These are phyloP conservation scores for Sebastes miniatus DNA, from an alignment of 2,797 vertebrate genomes.

Conservation along the genomic window DNA sequence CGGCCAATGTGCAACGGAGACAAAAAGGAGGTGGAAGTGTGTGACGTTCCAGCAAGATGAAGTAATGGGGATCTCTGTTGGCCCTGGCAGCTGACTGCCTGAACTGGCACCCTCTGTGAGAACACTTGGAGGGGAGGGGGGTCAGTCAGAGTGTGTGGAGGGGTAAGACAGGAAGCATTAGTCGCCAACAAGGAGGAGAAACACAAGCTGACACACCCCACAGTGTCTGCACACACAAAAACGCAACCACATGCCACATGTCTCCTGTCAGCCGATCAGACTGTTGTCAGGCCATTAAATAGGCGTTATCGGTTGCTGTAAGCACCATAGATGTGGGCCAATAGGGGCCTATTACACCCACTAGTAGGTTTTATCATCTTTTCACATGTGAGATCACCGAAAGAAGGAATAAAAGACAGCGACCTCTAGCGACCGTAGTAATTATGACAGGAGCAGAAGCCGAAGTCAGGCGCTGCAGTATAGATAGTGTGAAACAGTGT, in stretches of 20 bases:
- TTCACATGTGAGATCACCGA: too few species aligned
- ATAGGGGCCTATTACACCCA: too few species aligned
- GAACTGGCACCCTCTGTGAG: constrained; percentile 64
- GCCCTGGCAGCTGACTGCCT: constrained; percentile 45
- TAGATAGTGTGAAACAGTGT: too few species aligned
- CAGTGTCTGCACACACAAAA: background rate
- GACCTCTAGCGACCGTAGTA: too few species aligned
- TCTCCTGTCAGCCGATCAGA: background rate
- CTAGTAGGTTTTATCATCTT: too few species aligned
- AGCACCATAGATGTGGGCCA: too few species aligned
- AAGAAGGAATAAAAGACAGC: too few species aligned
- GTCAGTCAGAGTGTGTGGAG: background rate
- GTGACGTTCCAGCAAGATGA: constrained; percentile 58
- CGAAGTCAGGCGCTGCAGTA: too few species aligned
- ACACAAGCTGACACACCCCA: background rate
- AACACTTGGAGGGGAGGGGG: constrained; percentile 29
- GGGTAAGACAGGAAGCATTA: constrained; percentile 26
- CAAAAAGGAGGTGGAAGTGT: constrained; percentile 53
- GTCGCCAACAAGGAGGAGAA: background rate
- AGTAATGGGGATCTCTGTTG: constrained; percentile 60
- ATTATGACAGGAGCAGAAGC: too few species aligned
- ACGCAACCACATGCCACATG: background rate
- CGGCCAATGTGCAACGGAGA: constrained; percentile 45
- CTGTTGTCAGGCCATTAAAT: too few species aligned
- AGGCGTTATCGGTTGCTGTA: too few species aligned